Base-by-base conservation (phyloP, 2,888 invertebrate species). In the Leptothorax acervorum region DNA sequence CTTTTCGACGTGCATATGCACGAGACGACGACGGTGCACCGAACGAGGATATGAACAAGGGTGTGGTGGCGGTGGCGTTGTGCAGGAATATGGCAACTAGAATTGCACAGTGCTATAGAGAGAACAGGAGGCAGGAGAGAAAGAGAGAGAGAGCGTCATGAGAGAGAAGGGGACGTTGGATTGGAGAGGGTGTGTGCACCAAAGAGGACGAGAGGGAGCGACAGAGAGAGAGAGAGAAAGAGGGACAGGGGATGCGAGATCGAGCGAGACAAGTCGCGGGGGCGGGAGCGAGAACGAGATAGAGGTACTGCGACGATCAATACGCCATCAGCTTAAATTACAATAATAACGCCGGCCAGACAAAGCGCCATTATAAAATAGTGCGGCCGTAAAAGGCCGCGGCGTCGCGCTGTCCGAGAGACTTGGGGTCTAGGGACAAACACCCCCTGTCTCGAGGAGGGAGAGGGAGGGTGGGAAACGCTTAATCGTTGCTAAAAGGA, bases 311-410 rank as follows among this genome's bases (percentile, higher is more conserved):
- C 88, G 87, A 85, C 90, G 91, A 93, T 93, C 92, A 91, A 93
- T 92, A 90, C 91, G 86, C 90, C 92, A 92, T 92, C 91, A 91
- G 91, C 90, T 92, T 90, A 91, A 92, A 92, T 91, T 92, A 92
- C 91, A 92, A 93, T 93, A 92, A 93, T 89, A 91, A 90, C 88
- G 90, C 78, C 74, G 88, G 85, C 84, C 87, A 86, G 88, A 91
- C 90, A 89, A 91, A 90, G 90, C 75, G 88, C 86, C 82, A 87
- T 90, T 91, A 89, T 90, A 87, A 90, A 91, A 91, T 90, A 91
- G 86, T 73, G 84, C 53, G 71, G 51, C 74, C 82, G 85, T 91
- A 87, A 91, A 90, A 90, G 84, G 82, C 84, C 82, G 45, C 9
- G 82, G 63, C 82, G 75, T 81, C 84, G 71, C 28, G 60, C 35